Conservation (phyloP, 2,888 invertebrate species). For the Antheraea yamamai region DNA sequence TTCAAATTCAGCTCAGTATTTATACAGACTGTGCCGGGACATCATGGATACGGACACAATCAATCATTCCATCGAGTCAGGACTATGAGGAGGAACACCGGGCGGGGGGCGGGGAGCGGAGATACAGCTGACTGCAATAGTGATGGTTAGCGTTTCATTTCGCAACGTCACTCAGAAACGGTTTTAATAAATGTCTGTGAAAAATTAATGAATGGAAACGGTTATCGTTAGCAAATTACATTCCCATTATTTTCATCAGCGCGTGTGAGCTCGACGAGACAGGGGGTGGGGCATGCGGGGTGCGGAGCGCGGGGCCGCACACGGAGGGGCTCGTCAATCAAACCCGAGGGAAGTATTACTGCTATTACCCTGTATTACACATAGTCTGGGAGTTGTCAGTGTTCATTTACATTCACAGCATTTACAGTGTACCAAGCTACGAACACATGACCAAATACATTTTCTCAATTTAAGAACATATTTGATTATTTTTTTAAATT, state of each 20-base stretch:
- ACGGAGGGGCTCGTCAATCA: constrained; percentile 33
- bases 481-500: too few species aligned
- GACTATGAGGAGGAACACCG: neutral
- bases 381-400: constrained; percentile 9
- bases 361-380: constrained; percentile 13
- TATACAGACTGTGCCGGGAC: too few species aligned
- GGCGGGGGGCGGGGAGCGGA: neutral
- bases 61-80: neutral
- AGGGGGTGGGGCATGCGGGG: neutral
- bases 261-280: neutral
- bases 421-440: neutral
- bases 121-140: neutral
- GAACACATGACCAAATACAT: neutral
- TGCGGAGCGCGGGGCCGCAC: neutral
- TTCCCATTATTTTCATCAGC: constrained; percentile 34
- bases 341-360: constrained; percentile 20
- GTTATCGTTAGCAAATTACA: constrained; percentile 47
- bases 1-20: too few species aligned
- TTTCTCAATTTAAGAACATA: neutral
- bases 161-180: constrained; percentile 39
- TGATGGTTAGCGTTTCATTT: neutral
- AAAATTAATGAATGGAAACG: constrained; percentile 46
- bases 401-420: neutral
- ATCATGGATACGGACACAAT: neutral
- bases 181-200: constrained; percentile 49